phyloP scores from a whole-genome alignment of 2,888 invertebrate genomes.

The Trichopoda pennipes region DNA sequence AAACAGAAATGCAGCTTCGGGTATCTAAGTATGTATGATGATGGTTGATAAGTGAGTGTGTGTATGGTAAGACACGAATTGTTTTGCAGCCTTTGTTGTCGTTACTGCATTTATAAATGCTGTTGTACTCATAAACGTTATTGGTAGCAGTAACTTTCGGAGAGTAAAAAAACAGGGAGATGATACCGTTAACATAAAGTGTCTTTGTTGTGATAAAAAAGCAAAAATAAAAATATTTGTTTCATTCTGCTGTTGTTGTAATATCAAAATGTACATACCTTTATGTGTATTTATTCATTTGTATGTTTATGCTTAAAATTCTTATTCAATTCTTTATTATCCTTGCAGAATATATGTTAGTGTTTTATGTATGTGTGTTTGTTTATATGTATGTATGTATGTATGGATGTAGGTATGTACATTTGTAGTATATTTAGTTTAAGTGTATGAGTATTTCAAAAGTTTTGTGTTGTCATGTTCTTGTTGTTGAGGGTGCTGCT shows the following conservation, averaged over 20 bases:
- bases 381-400: background rate
- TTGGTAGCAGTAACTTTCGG: slow-evolving; percentile 6
- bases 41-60: slow-evolving; percentile 8
- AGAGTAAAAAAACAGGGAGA: slow-evolving; percentile 63
- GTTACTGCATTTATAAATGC: slow-evolving; percentile 47
- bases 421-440: slow-evolving; percentile 32
- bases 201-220: slow-evolving; percentile 44
- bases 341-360: slow-evolving; percentile 64
- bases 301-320: background rate
- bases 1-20: slow-evolving; percentile 48
- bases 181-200: slow-evolving; percentile 63
- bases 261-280: slow-evolving; percentile 4
- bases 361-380: background rate
- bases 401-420: too few relatives aligned
- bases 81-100: slow-evolving; percentile 48
- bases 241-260: slow-evolving; percentile 56
- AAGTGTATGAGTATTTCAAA: slow-evolving; percentile 29
- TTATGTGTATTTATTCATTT: background rate
- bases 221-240: slow-evolving; percentile 32
- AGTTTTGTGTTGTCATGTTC: slow-evolving; percentile 40
- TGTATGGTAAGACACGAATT: slow-evolving; percentile 13
- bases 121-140: slow-evolving; percentile 14
- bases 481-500: slow-evolving; percentile 55
- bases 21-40: slow-evolving; percentile 41
- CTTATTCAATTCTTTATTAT: slow-evolving; percentile 65